Base-by-base conservation (phyloP, 2,113 vertebrate genomes). In the Sinocyclocheilus maitianheensis region DNA sequence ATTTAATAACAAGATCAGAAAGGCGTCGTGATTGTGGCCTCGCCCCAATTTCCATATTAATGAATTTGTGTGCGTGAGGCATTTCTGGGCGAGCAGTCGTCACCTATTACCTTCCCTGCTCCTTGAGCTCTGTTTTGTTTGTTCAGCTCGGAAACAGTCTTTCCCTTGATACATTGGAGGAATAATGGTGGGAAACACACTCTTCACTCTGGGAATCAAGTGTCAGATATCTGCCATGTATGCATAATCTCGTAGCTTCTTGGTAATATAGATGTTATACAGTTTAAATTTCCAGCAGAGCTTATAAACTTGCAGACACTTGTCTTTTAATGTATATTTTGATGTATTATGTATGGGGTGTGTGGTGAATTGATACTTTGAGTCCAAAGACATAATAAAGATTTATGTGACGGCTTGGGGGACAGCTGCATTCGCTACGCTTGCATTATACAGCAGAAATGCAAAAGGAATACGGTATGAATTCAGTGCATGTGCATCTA, bases 31-130 rank as follows among this genome's bases (percentile, higher is more conserved):
- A 93, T 94, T 88, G 77, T 91, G 87, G 87, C 90, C 86, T 86
- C 53, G 84, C 89, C 87, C 58, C 91, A 91, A 93, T 95, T 95
- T 93, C 90, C 94, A 94, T 94, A 93, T 92, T 94, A 94, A 95
- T 94, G 92, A 85, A 88, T 89, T 24, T 85, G 89, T 89, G 86
- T 34, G 90, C 74, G 80, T 90, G 91, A 87, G 55, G 87, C 91
- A 90, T 92, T 93, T 93, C 89, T 90, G 87, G 88, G 88, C 48
- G 63, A 82, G 87, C 43, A 72, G 37, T 75, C 89, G 79, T 89
- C 91, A 94, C 92, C 89, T 90, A 92, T 94, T 90, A 93, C 88
- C 89, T 90, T 91, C 89, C 86, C 65, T 22, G 4, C 48, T 82
- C 92, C 89, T 91, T 87, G 5, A 24, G 79, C 62, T 67, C 3